Evolutionary conservation across 2,113 vertebrate species (phyloP).

Genomic region (Panthera leo): DNA sequence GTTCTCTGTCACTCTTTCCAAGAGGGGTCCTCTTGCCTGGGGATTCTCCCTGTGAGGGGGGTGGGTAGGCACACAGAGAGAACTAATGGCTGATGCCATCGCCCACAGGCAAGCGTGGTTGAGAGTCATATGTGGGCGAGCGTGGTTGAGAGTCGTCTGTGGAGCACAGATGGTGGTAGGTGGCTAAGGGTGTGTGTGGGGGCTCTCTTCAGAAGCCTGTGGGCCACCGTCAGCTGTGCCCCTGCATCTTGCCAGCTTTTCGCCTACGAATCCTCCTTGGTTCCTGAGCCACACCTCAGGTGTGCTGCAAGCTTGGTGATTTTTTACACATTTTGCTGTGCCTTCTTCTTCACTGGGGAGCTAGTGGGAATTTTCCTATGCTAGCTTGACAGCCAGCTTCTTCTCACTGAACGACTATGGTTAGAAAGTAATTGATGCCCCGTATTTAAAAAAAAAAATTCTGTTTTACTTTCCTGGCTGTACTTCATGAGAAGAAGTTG

Average conservation of each 20-base stretch:
- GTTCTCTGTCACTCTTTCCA: neutral
- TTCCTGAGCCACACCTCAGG: conserved; percentile 48
- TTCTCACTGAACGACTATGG: neutral
- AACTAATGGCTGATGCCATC: neutral
- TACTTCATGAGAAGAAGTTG: neutral
- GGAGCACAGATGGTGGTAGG: conserved; percentile 76
- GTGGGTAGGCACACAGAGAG: conserved; percentile 18
- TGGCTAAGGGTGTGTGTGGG: conserved; percentile 49
- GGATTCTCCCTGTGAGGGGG: neutral
- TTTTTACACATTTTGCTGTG: neutral
- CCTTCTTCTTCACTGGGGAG: neutral
- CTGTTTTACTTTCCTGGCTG: neutral
- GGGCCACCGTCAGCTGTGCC: conserved; percentile 71
- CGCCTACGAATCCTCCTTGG: conserved; percentile 49
- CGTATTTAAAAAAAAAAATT: neutral
- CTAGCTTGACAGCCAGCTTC: neutral
- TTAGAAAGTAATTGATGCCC: neutral
- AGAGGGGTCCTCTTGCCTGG: neutral
- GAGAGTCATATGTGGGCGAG: conserved; percentile 37
- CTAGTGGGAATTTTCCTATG: neutral
- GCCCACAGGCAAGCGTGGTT: conserved; percentile 34
- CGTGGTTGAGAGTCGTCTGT: conserved; percentile 44
- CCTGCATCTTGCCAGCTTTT: conserved; percentile 70
- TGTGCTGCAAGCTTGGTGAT: conserved; percentile 38
- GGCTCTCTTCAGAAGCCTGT: conserved; percentile 62